Base-by-base conservation (phyloP, 2,888 invertebrate genomes). In the Physocephala rufipes region DNA sequence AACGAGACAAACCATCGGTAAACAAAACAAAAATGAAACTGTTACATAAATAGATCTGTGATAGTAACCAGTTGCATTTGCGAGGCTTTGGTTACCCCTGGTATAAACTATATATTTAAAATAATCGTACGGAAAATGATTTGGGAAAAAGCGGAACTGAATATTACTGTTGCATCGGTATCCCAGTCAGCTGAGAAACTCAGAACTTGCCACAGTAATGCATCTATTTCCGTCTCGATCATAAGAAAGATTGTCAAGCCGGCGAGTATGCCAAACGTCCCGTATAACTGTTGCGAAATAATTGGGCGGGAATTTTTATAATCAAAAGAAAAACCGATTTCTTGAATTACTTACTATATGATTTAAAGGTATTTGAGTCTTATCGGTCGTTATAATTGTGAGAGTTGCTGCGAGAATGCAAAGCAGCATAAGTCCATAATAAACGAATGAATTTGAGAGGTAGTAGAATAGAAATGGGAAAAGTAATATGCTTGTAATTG, bases 191-290 rank as follows among this genome's bases (percentile, higher is more conserved):
- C 45, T 26, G 26, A 45, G 24, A 47, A 63, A 26, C 24, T 63
- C 2, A 67, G 16, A 13, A 67, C 5, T 59, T 67, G 67, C 43
- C 47, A 58, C n/a, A 58, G 2, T 5, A 67, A 28, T 5, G 58
- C 55, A 15, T 47, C 59, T 16, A 67, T 4, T 67, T 67, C 67
- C 26, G 28, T n/a, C 15, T 67, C 59, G 59, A 67, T 16, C 21
- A 43, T 43, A 43, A 15, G 13, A 59, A 26, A 67, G 36, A 67
- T 26, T 9, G 58, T 67, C 24, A 43, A 47, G 9, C 58, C 67
- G 26, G 45, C 55, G 2, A 67, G 1, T 21, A 59, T 58, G 24
- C 67, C 67, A 43, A 67, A 43, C 53, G 59, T 24, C n/a, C 55
- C 67, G 28, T 58, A 67, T n/a, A 26, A 24, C 67, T 67, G n/a